Percentiles rank a stretch among this genome's conserved stretches.
phyloP scores from a whole-genome alignment of 2,888 invertebrate genomes.

The Diloba caeruleocephala region DNA sequence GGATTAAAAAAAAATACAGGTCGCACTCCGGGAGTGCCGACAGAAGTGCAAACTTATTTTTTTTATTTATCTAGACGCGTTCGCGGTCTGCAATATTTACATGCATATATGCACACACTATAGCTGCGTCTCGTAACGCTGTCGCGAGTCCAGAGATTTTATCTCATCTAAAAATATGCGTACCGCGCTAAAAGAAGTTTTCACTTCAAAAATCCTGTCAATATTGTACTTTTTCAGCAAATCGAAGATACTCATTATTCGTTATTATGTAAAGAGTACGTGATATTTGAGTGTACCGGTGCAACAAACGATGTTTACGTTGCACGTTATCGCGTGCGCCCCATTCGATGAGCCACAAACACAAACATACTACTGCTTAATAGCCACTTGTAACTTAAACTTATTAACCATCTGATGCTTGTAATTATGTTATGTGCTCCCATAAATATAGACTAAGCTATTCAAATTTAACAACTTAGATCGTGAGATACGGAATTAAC shows the following conservation, averaged over 20 bases:
- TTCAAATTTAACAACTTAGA: slow-evolving; percentile 15
- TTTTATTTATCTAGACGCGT: too few relatives aligned
- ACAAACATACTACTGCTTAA: slow-evolving; percentile 66
- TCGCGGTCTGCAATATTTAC: too few relatives aligned
- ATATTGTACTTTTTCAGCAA: slow-evolving; percentile 16
- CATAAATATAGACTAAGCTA: slow-evolving; percentile 16
- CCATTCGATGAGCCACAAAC: slow-evolving; percentile 66
- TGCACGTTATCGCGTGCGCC: slow-evolving; percentile 71
- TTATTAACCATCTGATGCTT: slow-evolving; percentile 46
- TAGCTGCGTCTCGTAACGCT: too few relatives aligned
- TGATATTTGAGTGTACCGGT: slow-evolving; percentile 44
- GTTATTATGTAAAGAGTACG: slow-evolving; percentile 34
- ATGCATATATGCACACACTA: too few relatives aligned
- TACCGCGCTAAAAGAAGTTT: too few relatives aligned
- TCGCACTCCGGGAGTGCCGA: too few relatives aligned
- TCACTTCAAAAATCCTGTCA: too few relatives aligned
- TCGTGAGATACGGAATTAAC: slow-evolving; percentile 20
- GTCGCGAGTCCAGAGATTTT: too few relatives aligned
- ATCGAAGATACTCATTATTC: slow-evolving; percentile 23
- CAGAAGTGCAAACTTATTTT: too few relatives aligned
- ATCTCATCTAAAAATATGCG: too few relatives aligned
- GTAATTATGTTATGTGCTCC: slow-evolving; percentile 21
- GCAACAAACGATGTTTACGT: slow-evolving; percentile 63
- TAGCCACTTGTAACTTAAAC: slow-evolving; percentile 57
- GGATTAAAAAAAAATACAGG: too few relatives aligned